Conservation (phyloP, 1,140 invertebrate genomes). For the Bathynomus jamesi region DNA sequence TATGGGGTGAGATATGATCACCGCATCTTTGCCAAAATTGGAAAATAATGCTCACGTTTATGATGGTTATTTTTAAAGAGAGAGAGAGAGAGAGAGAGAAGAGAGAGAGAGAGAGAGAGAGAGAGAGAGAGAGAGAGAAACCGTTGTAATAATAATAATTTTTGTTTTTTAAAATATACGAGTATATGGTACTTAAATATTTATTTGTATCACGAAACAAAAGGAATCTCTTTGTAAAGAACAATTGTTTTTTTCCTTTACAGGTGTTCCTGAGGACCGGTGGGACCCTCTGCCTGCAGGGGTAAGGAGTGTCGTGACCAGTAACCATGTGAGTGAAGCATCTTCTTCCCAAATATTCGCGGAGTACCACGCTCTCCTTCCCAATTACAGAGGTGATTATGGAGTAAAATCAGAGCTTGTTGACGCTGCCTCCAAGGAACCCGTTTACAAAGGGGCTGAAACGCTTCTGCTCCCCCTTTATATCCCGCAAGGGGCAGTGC, state of each 20-base stretch:
- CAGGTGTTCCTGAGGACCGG: background rate
- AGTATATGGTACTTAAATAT: too few species aligned
- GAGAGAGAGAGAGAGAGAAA: too few species aligned
- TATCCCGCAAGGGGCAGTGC: slow-evolving; percentile 31
- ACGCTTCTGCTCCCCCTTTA: slow-evolving; percentile 32
- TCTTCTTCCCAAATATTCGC: background rate
- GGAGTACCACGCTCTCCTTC: slow-evolving; percentile 28
- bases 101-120: too few species aligned
- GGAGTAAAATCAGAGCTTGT: slow-evolving; percentile 23
- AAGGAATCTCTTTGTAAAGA: too few species aligned
- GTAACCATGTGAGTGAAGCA: background rate
- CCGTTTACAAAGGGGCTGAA: slow-evolving; percentile 28
- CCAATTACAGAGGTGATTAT: slow-evolving; percentile 24
- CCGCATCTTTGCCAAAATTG: too few species aligned
- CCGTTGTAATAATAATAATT: too few species aligned
- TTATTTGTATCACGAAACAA: too few species aligned
- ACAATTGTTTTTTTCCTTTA: background rate
- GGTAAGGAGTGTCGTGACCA: background rate
- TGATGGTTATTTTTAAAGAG: too few species aligned
- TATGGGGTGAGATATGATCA: too few species aligned
- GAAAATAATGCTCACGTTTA: too few species aligned
- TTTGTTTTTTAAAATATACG: too few species aligned
- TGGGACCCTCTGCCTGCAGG: background rate
- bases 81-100: too few species aligned
- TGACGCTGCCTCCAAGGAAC: slow-evolving; percentile 23